Percentiles rank a stretch among this genome's conserved stretches.
Conservation (phyloP, 30 jellyfish, hydroid and myxozoan species). For the Sanderia malayensis region DNA sequence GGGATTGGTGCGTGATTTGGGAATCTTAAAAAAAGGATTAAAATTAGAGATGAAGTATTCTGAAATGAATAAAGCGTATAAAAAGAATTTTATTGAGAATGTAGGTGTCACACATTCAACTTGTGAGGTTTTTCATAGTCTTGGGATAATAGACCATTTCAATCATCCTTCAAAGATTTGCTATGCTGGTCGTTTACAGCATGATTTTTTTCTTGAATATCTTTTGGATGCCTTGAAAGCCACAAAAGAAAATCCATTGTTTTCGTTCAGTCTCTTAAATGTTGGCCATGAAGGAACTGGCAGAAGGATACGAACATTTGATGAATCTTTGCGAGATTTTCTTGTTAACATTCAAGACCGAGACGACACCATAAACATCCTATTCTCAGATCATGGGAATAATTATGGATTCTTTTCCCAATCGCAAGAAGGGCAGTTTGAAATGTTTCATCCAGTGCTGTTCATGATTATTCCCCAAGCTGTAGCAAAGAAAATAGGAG, state of each 20-base stretch:
- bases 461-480: constrained; percentile 56
- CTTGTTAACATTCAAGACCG: not conserved
- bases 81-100: constrained; percentile 31
- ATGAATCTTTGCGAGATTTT: constrained; percentile 31
- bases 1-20: constrained; percentile 66
- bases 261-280: constrained; percentile 40
- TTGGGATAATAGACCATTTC: constrained; percentile 56
- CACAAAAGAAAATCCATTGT: constrained; percentile 12
- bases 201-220: constrained; percentile 42
- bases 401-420: constrained; percentile 61
- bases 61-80: constrained; percentile 36
- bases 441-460: constrained; percentile 65
- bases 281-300: constrained; percentile 86
- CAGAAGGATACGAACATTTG: constrained; percentile 63
- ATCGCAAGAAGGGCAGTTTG: constrained; percentile 59
- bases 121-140: constrained; percentile 50
- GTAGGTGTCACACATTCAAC: constrained; percentile 58
- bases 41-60: constrained; percentile 16
- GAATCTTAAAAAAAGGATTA: constrained; percentile 10
- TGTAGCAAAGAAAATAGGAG: constrained; percentile 30
- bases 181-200: constrained; percentile 45
- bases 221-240: constrained; percentile 5
- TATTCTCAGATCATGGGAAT: constrained; percentile 87
- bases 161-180: constrained; percentile 48
- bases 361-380: constrained; percentile 37